These are phyloP conservation scores for Phoxinus dragarum DNA, from an alignment of 2,797 vertebrate genomes.

Conservation along the genomic window DNA sequence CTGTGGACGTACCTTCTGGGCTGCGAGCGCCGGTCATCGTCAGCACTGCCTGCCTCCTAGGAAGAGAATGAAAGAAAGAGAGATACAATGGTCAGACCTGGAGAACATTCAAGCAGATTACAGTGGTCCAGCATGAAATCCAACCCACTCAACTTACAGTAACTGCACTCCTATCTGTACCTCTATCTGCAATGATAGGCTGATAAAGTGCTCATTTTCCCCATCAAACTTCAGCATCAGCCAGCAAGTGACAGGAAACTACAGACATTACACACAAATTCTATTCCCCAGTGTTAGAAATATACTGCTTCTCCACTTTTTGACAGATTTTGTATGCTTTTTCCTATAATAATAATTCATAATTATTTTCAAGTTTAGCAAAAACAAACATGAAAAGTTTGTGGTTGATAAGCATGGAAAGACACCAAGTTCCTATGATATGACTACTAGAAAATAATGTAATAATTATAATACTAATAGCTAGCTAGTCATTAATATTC, in stretches of 20 bases:
- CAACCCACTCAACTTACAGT: neutral
- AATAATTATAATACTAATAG: neutral
- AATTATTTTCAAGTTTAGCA: neutral
- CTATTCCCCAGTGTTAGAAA: neutral
- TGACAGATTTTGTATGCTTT: neutral
- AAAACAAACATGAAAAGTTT: neutral
- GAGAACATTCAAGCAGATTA: neutral
- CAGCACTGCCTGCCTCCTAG: slow-evolving; percentile 93
- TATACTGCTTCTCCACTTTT: neutral
- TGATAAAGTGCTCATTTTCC: neutral
- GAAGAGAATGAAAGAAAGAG: slow-evolving; percentile 7
- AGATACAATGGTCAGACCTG: neutral
- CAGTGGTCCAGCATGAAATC: neutral
- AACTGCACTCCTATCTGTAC: neutral
- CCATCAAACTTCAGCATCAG: neutral
- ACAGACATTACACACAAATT: neutral
- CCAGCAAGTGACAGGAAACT: neutral
- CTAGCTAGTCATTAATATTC: neutral
- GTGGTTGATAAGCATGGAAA: neutral
- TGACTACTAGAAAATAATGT: neutral
- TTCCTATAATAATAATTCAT: neutral
- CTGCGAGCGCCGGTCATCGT: slow-evolving; percentile 92
- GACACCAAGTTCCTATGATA: neutral
- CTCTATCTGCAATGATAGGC: neutral
- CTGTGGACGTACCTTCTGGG: slow-evolving; percentile 86